These are phyloP conservation scores for Cephalotes varians DNA, from an alignment of 2,888 invertebrate genomes.

Conservation along the genomic window DNA sequence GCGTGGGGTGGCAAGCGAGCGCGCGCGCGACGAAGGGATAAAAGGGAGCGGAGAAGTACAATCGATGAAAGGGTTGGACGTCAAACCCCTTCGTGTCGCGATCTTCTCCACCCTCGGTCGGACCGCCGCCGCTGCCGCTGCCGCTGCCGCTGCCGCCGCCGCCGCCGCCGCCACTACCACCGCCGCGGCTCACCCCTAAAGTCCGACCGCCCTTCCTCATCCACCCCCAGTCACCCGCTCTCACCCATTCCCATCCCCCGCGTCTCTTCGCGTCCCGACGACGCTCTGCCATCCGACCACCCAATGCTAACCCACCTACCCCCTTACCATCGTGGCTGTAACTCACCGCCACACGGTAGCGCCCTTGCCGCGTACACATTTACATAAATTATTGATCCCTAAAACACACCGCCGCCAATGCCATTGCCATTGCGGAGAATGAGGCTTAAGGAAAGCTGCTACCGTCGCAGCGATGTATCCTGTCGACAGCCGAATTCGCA, in stretches of 20 bases:
- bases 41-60: conserved; percentile 81
- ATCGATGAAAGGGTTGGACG: conserved; percentile 86
- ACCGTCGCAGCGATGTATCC: conserved; percentile 67
- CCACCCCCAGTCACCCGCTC: conserved; percentile 73
- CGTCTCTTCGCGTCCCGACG: conserved; percentile 59
- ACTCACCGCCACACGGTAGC: conserved; percentile 85
- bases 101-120: conserved; percentile 82
- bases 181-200: conserved; percentile 70
- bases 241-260: conserved; percentile 59
- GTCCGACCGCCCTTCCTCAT: conserved; percentile 73
- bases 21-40: conserved; percentile 76
- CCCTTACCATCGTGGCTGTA: conserved; percentile 81
- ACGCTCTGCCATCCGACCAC: conserved; percentile 67
- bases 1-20: conserved; percentile 64
- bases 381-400: conserved; percentile 86
- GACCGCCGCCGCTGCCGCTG: conserved; percentile 73
- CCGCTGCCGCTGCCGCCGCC: conserved; percentile 76
- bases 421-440: conserved; percentile 80
- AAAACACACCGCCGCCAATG: conserved; percentile 84
- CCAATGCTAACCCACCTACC: conserved; percentile 69
- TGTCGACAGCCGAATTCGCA: conserved; percentile 56
- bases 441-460: conserved; percentile 74
- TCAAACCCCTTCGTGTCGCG: conserved; percentile 85
- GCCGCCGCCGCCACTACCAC: conserved; percentile 77
- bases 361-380: conserved; percentile 85